phyloP scores from a whole-genome alignment of 2,797 vertebrate species.

The Mallotus villosus region DNA sequence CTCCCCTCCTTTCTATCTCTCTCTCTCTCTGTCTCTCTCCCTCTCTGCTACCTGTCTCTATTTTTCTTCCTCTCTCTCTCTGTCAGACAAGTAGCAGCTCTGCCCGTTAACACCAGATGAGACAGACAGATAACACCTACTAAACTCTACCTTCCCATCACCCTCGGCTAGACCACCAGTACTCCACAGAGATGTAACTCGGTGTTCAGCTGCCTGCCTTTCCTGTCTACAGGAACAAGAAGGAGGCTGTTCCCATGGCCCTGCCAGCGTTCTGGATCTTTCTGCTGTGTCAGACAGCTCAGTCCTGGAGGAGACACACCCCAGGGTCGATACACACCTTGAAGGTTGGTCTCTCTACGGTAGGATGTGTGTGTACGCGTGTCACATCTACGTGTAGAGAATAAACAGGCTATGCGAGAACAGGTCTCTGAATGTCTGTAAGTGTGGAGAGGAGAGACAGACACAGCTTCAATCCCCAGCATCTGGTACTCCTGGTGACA shows the following conservation, averaged over 20 bases:
- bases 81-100: not conserved
- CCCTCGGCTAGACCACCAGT: too few species aligned
- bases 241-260: too few species aligned
- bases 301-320: too few species aligned
- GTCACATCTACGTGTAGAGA: not conserved
- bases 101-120: too few species aligned
- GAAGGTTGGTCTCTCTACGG: too few species aligned
- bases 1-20: slow-evolving; percentile 39
- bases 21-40: slow-evolving; percentile 28
- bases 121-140: slow-evolving; percentile 23
- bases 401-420: not conserved
- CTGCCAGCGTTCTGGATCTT: too few species aligned
- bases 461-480: not conserved
- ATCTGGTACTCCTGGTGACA: slow-evolving; percentile 6
- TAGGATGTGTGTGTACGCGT: not conserved
- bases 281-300: too few species aligned
- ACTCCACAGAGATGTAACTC: too few species aligned
- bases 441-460: slow-evolving; percentile 2
- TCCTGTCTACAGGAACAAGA: not conserved
- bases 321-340: too few species aligned
- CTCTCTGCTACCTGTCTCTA: not conserved
- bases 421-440: slow-evolving; percentile 1
- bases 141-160: too few species aligned
- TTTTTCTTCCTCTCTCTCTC: not conserved
- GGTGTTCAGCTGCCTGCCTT: too few species aligned